phyloP scores from a whole-genome alignment of 2,888 invertebrate genomes.

The Vanessa cardui region DNA sequence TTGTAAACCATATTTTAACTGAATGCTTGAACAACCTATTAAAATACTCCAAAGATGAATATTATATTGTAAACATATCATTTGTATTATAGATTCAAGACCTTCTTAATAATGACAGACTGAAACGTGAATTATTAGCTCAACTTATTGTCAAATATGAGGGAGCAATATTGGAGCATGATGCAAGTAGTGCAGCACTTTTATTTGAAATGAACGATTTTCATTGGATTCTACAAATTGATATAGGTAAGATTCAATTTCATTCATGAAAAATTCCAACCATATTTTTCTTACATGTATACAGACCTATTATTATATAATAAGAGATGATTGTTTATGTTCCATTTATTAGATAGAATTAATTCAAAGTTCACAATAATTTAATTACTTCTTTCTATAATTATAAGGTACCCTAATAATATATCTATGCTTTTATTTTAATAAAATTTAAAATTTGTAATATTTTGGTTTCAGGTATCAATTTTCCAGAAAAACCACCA shows the following conservation, averaged over 20 bases:
- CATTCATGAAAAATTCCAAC: too few relatives aligned
- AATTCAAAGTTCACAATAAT: too few relatives aligned
- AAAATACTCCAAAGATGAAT: too few relatives aligned
- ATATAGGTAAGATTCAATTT: conserved; percentile 63
- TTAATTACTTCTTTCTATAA: too few relatives aligned
- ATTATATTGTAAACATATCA: not conserved
- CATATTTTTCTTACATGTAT: too few relatives aligned
- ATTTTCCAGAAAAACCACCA: conserved; percentile 83
- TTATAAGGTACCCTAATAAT: too few relatives aligned
- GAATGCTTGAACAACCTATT: too few relatives aligned
- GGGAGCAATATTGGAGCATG: conserved; percentile 76
- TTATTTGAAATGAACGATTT: conserved; percentile 85
- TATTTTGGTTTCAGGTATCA: conserved; percentile 52
- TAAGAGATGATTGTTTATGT: too few relatives aligned
- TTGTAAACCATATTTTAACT: too few relatives aligned
- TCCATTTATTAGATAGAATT: too few relatives aligned
- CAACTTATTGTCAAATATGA: conserved; percentile 78
- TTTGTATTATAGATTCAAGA: conserved; percentile 64
- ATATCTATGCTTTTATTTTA: too few relatives aligned
- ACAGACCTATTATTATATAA: too few relatives aligned
- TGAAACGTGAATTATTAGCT: conserved; percentile 71
- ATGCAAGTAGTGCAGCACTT: conserved; percentile 79
- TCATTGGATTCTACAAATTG: conserved; percentile 84
- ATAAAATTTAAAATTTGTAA: conserved; percentile 4
- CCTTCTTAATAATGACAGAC: conserved; percentile 70